Base-by-base conservation (phyloP, 2,888 invertebrate genomes). In the Xestia rhomboidea region DNA sequence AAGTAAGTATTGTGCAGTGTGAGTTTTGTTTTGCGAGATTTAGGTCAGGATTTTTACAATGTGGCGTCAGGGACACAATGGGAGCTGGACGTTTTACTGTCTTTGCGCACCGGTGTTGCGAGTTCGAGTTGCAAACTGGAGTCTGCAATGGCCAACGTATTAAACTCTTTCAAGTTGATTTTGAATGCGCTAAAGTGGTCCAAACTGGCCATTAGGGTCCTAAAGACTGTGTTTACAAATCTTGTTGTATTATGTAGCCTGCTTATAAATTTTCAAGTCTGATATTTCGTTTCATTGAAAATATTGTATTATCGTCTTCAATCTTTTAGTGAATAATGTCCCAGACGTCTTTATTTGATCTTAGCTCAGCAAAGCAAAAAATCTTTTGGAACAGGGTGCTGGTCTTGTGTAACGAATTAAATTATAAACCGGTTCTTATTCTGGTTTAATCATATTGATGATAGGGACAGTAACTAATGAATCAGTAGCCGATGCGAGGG, bases 11-110 rank as follows among this genome's bases (percentile, higher is more conserved):
- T 96, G 96, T 95, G 94, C 92, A 94, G 92, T 91, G 87, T 90
- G 90, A 93, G 94, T 95, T 95, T 96, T 95, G 95, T 96, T 96
- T 95, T 93, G 95, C 93, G 90, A 94, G 95, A 96, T 96, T 95
- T 96, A 92, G 96, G 95, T 96, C 96, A 95, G 94, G 85, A 95
- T 95, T 95, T 96, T 96, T 96, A 95, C 94, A 95, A 94, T 93
- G 94, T 95, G 96, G 95, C 95, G 95, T 95, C 94, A 92, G 91
- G 90, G 90, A 91, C 90, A 95, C 94, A 95, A 95, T 94, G 90
- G 92, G 86, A 86, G 85, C 83, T 89, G 91, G 92, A 93, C 90
- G 90, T 93, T 94, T 94, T 94, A 93, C 89, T 91, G 92, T 92
- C 90, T 91, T 90, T 85, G 88, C 79, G 87, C 69, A 87, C 79